Evolutionary conservation across 64 coral and sea anemone genomes (phyloP), one percentile per base, ranked within the genome.

Genomic region (Trachythela sp.): DNA sequence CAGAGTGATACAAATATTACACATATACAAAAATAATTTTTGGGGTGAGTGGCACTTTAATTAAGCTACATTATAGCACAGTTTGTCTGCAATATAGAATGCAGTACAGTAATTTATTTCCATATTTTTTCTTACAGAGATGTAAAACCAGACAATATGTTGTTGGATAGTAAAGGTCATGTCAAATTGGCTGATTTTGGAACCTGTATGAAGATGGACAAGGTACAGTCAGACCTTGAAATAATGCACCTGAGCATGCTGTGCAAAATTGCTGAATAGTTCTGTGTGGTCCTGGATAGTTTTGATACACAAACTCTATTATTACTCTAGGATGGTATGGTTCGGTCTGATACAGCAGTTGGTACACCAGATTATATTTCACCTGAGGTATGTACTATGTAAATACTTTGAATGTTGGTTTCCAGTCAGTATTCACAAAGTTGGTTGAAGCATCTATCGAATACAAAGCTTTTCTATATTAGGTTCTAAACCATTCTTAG

Each of bases 91-190:
- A n/a, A n/a, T n/a, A n/a, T n/a, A n/a, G n/a, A n/a, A n/a, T n/a
- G n/a, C n/a, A n/a, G n/a, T n/a, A n/a, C 20, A 13, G 2, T 90
- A 6, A 35, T 33, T 70, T 67, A 58, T 0, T 86, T 22, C 77
- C 84, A 34, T 35, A 13, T 88, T 85, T 1, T 26, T 37, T 37
- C 20, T 31, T 18, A 0, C 75, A 99, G 96, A 68, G 96, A 99
- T 93, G 96, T 99, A 22, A 99, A 99, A 86, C 96, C 96, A 60
- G 96, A 99, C 85, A 99, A 99, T 45, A 99, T 99, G 96, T 84
- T 99, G 48, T 85, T 99, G 32, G 96, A 99, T 75, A 88, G 88
- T n/a, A 87, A 91, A 91, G 96, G 96, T 1, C 96, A 99, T 76
- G 88, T 99, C 0, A 99, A 99, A 86, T 90, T 99, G 89, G 96